These are phyloP conservation scores for Naja naja DNA, from an alignment of 2,113 vertebrate genomes.

Conservation along the genomic window DNA sequence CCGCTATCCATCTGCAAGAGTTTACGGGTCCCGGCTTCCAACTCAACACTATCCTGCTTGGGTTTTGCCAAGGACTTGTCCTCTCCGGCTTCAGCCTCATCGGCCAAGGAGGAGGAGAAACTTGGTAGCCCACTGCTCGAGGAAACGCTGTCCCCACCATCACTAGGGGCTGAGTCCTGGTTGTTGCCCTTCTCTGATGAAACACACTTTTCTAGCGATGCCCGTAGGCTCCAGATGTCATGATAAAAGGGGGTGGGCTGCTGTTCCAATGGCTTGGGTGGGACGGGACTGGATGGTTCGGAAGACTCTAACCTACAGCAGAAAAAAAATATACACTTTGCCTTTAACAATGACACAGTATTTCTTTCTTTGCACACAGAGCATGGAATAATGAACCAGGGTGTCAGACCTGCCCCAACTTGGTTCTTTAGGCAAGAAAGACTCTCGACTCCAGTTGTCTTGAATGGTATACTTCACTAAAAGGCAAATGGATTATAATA, in stretches of 20 bases:
- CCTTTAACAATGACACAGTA: background rate
- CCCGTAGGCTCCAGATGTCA: constrained; percentile 95
- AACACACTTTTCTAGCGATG: constrained; percentile 86
- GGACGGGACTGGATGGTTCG: constrained; percentile 69
- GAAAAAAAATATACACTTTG: background rate
- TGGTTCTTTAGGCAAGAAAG: background rate
- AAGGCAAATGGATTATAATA: background rate
- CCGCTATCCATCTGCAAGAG: constrained; percentile 98
- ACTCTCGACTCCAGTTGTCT: background rate
- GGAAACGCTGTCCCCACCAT: constrained; percentile 86
- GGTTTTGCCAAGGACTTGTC: constrained; percentile 57
- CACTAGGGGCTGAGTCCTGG: constrained; percentile 86
- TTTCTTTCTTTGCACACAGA: background rate
- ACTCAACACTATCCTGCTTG: constrained; percentile 72
- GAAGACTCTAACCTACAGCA: constrained; percentile 85
- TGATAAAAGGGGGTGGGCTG: constrained; percentile 77
- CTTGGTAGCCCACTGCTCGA: constrained; percentile 71
- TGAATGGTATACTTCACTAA: background rate
- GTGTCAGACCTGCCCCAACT: background rate
- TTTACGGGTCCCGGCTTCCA: constrained; percentile 83
- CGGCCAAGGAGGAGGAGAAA: constrained; percentile 54
- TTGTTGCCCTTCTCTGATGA: constrained; percentile 89
- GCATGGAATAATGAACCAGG: background rate
- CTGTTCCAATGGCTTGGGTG: constrained; percentile 50
- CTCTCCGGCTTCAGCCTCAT: constrained; percentile 47